Evolutionary conservation across 2,888 invertebrate species (phyloP).

Genomic region (Hypena proboscidalis): DNA sequence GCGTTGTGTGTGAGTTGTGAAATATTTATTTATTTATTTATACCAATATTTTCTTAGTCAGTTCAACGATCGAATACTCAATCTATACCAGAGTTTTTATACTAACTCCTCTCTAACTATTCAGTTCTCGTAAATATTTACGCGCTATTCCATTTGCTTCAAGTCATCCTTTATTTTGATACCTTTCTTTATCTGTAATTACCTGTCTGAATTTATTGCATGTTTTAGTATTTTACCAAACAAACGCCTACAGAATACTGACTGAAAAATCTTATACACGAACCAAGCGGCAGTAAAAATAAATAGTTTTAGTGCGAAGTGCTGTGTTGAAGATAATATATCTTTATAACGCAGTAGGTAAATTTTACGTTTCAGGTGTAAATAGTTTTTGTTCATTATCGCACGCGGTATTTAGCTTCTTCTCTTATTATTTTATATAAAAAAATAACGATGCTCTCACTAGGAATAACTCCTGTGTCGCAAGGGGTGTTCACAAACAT

Average conservation of each 20-base stretch:
- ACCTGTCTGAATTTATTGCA: slow-evolving; percentile 37
- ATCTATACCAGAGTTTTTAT: too few relatives aligned
- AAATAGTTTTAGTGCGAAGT: slow-evolving; percentile 28
- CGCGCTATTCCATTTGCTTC: neutral
- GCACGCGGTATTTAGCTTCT: neutral
- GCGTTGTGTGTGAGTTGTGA: too few relatives aligned
- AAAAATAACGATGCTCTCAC: too few relatives aligned
- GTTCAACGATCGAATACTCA: too few relatives aligned
- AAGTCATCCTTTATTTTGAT: slow-evolving; percentile 20
- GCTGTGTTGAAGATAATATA: slow-evolving; percentile 29
- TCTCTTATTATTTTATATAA: too few relatives aligned
- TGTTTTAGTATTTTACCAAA: slow-evolving; percentile 32
- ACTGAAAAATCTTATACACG: slow-evolving; percentile 23
- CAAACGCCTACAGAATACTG: slow-evolving; percentile 20
- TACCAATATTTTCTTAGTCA: too few relatives aligned
- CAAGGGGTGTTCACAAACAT: too few relatives aligned
- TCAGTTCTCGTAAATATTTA: too few relatives aligned
- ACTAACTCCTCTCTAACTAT: too few relatives aligned
- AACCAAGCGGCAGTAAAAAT: slow-evolving; percentile 34
- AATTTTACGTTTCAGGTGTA: slow-evolving; percentile 7
- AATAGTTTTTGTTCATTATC: slow-evolving; percentile 4
- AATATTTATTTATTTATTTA: too few relatives aligned
- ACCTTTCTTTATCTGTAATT: slow-evolving; percentile 35
- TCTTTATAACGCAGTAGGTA: slow-evolving; percentile 26
- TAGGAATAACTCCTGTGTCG: too few relatives aligned